These are phyloP conservation scores for Dasypogon diadema DNA, from an alignment of 2,888 invertebrate species.

Conservation along the genomic window DNA sequence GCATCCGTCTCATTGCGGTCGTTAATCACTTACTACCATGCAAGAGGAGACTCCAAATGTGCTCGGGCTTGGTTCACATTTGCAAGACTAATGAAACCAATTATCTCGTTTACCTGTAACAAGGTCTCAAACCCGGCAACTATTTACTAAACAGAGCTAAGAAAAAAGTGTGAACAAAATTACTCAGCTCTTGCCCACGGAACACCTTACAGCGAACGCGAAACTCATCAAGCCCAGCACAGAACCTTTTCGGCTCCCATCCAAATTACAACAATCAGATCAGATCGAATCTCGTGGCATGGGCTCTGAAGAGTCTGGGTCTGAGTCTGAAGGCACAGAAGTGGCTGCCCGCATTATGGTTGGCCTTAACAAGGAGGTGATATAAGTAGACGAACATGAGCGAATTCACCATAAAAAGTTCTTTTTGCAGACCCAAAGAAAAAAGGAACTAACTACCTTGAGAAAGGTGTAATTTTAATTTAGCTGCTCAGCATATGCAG, in stretches of 20 bases:
- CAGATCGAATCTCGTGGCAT: slow-evolving; percentile 34
- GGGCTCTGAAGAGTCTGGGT: not conserved
- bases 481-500: slow-evolving; percentile 31
- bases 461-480: slow-evolving; percentile 52
- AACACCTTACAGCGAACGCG: slow-evolving; percentile 37
- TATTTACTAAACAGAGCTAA: slow-evolving; percentile 37
- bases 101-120: slow-evolving; percentile 55
- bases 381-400: slow-evolving; percentile 45
- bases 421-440: slow-evolving; percentile 7
- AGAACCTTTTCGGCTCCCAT: slow-evolving; percentile 14
- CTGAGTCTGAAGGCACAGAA: not conserved
- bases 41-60: slow-evolving; percentile 14
- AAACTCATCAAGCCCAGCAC: slow-evolving; percentile 18
- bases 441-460: slow-evolving; percentile 39
- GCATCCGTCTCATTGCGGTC: slow-evolving; percentile 13
- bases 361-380: slow-evolving; percentile 48
- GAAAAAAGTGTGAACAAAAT: slow-evolving; percentile 51
- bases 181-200: slow-evolving; percentile 30
- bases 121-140: slow-evolving; percentile 37
- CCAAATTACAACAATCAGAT: slow-evolving; percentile 51
- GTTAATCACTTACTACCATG: slow-evolving; percentile 43
- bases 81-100: slow-evolving; percentile 56
- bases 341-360: slow-evolving; percentile 27
- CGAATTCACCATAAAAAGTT: slow-evolving; percentile 17
- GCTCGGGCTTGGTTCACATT: slow-evolving; percentile 12